Conservation (phyloP, 2,113 vertebrate genomes). For the Aegotheles bennettii region DNA sequence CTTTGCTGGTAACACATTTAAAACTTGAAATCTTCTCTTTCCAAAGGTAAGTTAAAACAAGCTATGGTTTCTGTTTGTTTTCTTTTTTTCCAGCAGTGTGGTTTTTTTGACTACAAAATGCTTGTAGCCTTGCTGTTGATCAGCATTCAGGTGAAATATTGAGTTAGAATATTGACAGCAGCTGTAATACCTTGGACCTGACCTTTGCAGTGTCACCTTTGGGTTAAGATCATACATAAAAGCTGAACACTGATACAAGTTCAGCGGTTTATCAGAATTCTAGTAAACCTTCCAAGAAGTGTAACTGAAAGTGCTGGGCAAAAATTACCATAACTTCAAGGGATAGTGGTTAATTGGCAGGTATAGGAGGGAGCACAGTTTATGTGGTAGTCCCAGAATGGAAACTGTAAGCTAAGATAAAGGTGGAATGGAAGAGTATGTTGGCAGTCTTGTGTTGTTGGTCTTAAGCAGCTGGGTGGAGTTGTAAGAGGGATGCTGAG, state of each 20-base stretch:
- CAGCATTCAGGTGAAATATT: background rate
- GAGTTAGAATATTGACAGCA: background rate
- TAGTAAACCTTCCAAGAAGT: background rate
- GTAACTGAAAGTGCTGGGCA: background rate
- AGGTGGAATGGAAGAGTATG: background rate
- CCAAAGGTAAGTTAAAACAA: background rate
- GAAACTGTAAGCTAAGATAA: background rate
- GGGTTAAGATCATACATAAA: background rate
- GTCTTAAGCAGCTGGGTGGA: background rate
- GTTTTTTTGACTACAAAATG: background rate
- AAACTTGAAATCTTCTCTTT: background rate
- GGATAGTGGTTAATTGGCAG: rapidly evolving
- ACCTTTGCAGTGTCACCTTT: background rate
- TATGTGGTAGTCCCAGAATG: background rate
- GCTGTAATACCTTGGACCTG: background rate
- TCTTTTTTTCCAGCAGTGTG: background rate
- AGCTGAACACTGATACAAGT: background rate
- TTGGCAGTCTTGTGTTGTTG: background rate
- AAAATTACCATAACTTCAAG: background rate
- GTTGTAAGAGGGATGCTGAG: background rate
- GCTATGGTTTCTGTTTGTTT: background rate
- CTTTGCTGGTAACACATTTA: background rate
- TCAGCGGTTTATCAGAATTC: background rate
- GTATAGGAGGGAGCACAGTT: background rate
- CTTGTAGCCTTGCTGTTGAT: background rate